phyloP scores from a whole-genome alignment of 2,113 vertebrate species.

The Micromys minutus region DNA sequence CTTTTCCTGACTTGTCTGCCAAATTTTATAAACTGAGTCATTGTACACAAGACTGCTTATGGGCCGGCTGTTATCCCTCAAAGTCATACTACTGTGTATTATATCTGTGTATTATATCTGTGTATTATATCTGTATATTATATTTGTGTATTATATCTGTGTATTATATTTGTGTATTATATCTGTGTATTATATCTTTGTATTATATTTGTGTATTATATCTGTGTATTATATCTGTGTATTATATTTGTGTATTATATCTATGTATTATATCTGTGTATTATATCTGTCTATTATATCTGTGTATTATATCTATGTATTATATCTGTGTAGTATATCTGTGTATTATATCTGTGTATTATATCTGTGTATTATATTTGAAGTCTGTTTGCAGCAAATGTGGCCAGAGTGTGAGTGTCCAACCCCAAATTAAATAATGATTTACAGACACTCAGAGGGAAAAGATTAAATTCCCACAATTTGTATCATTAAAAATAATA shows the following conservation, averaged over 20 bases:
- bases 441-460: neutral
- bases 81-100: neutral
- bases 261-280: neutral
- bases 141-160: neutral
- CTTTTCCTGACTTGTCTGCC: neutral
- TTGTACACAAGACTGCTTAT: slow-evolving; percentile 10
- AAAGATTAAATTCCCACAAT: slow-evolving; percentile 54
- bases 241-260: neutral
- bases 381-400: slow-evolving; percentile 48
- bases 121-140: neutral
- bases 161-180: neutral
- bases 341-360: neutral
- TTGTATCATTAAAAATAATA: slow-evolving; percentile 61
- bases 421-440: slow-evolving; percentile 39
- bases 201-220: neutral
- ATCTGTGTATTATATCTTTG: neutral
- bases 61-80: neutral
- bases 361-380: neutral
- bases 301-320: neutral
- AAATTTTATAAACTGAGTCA: neutral
- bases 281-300: no score
- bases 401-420: slow-evolving; percentile 49
- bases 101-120: neutral
- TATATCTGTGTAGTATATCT: no score
- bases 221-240: neutral